A percentile compares a stretch with the other conserved stretches of the same genome.
Conservation (phyloP, 2,888 invertebrate genomes). For the Autographa gamma region DNA sequence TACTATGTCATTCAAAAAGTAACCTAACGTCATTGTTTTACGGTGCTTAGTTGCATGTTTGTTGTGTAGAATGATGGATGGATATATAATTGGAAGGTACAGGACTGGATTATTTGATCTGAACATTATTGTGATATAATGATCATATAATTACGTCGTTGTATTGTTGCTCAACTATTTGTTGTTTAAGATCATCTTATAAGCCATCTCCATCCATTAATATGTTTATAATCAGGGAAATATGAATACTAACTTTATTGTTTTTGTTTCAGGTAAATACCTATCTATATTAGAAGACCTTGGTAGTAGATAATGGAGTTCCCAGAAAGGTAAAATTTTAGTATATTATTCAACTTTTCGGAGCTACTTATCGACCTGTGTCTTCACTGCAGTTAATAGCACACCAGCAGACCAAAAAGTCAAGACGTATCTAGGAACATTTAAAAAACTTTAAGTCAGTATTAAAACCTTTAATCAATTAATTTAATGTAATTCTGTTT, state of each 20-base stretch:
- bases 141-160: constrained; percentile 50
- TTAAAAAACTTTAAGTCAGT: too few species aligned
- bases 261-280: constrained; percentile 18
- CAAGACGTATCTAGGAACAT: too few species aligned
- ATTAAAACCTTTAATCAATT: too few species aligned
- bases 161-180: constrained; percentile 17
- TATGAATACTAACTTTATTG: neutral
- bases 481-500: too few species aligned
- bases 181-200: constrained; percentile 5
- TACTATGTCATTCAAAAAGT: neutral
- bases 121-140: constrained; percentile 54
- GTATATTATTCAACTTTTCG: too few species aligned
- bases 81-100: constrained; percentile 48
- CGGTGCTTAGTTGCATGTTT: constrained; percentile 16
- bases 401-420: too few species aligned
- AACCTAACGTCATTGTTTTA: constrained; percentile 13
- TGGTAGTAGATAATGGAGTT: too few species aligned
- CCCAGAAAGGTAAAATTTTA: too few species aligned
- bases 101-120: constrained; percentile 38
- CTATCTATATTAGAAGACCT: too few species aligned
- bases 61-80: constrained; percentile 53
- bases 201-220: neutral
- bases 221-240: neutral
- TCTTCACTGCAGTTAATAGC: too few species aligned
- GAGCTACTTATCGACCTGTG: too few species aligned